Percentiles rank a stretch among this genome's conserved stretches.
phyloP scores from a whole-genome alignment of 2,888 invertebrate species.

The Rhimphoctona megacephalus region DNA sequence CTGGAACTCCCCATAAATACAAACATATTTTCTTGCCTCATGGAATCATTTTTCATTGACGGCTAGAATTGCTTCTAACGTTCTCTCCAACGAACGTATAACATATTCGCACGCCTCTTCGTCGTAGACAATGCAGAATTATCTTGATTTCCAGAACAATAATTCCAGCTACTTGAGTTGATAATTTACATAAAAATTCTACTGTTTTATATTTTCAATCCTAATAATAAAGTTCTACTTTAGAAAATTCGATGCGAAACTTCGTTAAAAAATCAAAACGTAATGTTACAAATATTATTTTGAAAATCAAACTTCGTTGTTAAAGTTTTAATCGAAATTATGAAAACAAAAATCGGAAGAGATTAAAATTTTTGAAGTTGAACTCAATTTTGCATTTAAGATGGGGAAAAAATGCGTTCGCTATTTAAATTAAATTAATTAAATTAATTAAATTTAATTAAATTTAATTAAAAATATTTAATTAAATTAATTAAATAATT shows the following conservation, averaged over 20 bases:
- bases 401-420: too few species aligned
- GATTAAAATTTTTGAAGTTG: too few species aligned
- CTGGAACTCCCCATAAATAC: not conserved
- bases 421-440: too few species aligned
- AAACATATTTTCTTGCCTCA: not conserved
- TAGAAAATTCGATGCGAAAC: not conserved
- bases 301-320: too few species aligned
- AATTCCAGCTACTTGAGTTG: not conserved
- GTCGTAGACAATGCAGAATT: slow-evolving; percentile 39
- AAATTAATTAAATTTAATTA: too few species aligned
- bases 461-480: too few species aligned
- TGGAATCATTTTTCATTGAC: slow-evolving; percentile 15
- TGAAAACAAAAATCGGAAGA: too few species aligned
- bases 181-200: not conserved
- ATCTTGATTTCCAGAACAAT: slow-evolving; percentile 39
- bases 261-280: not conserved
- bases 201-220: not conserved
- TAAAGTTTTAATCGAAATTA: too few species aligned
- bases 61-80: not conserved
- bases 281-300: not conserved
- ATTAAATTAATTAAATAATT: too few species aligned
- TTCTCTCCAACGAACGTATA: slow-evolving; percentile 2
- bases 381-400: too few species aligned
- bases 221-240: not conserved
- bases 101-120: slow-evolving; percentile 11